phyloP scores from a whole-genome alignment of 2,888 invertebrate species.

The Philaethria dido region DNA sequence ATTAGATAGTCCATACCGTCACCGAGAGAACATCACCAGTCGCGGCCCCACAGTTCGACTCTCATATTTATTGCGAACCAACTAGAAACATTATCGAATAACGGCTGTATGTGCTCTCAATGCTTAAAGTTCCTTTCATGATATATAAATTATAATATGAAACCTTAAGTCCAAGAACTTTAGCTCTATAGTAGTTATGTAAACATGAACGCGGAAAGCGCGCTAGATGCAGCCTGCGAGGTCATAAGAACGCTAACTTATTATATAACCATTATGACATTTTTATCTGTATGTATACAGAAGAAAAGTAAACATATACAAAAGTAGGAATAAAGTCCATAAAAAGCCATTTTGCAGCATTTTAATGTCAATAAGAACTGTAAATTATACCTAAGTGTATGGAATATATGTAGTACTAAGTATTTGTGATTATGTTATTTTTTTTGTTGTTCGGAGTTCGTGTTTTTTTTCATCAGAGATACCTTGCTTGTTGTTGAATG shows the following conservation, averaged over 20 bases:
- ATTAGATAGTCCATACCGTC: slow-evolving; percentile 82
- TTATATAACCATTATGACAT: slow-evolving; percentile 82
- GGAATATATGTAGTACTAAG: background rate
- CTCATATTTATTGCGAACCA: slow-evolving; percentile 80
- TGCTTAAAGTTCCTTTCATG: slow-evolving; percentile 45
- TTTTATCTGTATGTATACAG: slow-evolving; percentile 73
- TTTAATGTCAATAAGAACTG: slow-evolving; percentile 2
- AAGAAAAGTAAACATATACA: slow-evolving; percentile 75
- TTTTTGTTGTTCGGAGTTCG: background rate
- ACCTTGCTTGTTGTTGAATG: slow-evolving; percentile 26
- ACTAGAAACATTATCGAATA: slow-evolving; percentile 82
- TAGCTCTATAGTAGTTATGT: slow-evolving; percentile 59
- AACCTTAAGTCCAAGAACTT: slow-evolving; percentile 61
- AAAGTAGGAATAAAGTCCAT: slow-evolving; percentile 39
- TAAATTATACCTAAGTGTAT: slow-evolving; percentile 23
- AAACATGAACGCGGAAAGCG: slow-evolving; percentile 62
- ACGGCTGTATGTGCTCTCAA: slow-evolving; percentile 53
- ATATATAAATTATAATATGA: slow-evolving; percentile 56
- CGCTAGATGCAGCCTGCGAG: slow-evolving; percentile 73
- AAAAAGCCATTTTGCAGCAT: slow-evolving; percentile 61
- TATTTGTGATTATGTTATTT: background rate
- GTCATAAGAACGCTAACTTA: slow-evolving; percentile 80
- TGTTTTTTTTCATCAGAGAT: background rate
- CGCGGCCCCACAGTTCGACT: slow-evolving; percentile 62
- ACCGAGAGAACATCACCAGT: slow-evolving; percentile 71